Conservation (phyloP, 1,140 invertebrate genomes). For the Phocides pigmalion region DNA sequence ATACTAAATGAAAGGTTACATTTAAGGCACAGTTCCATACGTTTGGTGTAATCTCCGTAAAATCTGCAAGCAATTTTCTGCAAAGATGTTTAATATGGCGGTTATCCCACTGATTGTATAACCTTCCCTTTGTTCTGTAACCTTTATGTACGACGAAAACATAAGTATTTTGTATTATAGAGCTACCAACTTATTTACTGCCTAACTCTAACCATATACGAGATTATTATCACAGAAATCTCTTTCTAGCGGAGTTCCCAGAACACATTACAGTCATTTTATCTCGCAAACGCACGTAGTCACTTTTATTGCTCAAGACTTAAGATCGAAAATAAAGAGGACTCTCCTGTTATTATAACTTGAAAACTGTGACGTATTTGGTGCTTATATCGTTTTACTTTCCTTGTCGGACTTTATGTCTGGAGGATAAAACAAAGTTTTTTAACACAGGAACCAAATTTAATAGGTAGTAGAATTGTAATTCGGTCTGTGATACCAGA, state of each 20-base stretch:
- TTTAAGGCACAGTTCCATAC: conserved; percentile 7
- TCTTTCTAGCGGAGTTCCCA: conserved; percentile 15
- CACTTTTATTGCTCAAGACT: conserved; percentile 1
- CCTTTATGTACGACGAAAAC: background rate
- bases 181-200: conserved; percentile 9
- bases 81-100: background rate
- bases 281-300: background rate
- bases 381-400: conserved; percentile 14
- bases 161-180: conserved; percentile 10
- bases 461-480: no score
- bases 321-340: conserved; percentile 18
- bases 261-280: conserved; percentile 8
- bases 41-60: conserved; percentile 6
- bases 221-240: conserved; percentile 33
- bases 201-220: conserved; percentile 22
- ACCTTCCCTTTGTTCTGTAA: conserved; percentile 18
- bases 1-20: background rate
- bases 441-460: background rate
- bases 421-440: conserved; percentile 23
- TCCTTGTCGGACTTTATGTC: conserved; percentile 2
- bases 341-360: background rate
- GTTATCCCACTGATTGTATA: conserved; percentile 5
- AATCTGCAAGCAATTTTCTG: background rate
- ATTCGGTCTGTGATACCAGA: no score
- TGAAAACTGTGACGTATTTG: conserved; percentile 7